Evolutionary conservation across 2,797 vertebrate species (phyloP).

Genomic region (Geotria australis): DNA sequence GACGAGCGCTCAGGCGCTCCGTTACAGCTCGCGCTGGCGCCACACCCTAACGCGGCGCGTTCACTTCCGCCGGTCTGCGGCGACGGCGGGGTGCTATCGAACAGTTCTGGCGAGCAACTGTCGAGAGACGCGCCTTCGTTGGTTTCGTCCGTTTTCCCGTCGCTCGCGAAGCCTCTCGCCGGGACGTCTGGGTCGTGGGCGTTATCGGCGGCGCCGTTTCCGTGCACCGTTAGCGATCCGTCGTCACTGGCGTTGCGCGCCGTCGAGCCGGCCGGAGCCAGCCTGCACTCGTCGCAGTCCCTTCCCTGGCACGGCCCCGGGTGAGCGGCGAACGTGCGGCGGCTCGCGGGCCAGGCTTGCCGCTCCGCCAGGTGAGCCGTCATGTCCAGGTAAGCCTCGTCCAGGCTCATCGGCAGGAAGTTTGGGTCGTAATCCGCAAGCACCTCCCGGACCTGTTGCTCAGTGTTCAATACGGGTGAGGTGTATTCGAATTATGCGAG

Average conservation of each 20-base stretch:
- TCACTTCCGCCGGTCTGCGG: not conserved
- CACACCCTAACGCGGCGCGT: not conserved
- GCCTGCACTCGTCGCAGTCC: not conserved
- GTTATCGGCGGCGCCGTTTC: not conserved
- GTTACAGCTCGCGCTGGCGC: not conserved
- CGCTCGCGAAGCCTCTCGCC: not conserved
- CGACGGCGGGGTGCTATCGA: slow-evolving; percentile 30
- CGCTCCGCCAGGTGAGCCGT: slow-evolving; percentile 23
- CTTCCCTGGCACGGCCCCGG: not conserved
- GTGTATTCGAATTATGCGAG: no score
- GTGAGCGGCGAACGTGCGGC: not conserved
- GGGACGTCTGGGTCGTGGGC: not conserved
- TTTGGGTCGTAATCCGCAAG: slow-evolving; percentile 58
- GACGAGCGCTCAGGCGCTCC: not conserved
- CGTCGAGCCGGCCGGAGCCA: slow-evolving; percentile 1
- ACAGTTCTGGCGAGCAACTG: slow-evolving; percentile 30
- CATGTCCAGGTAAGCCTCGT: slow-evolving; percentile 89
- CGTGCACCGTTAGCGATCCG: not conserved
- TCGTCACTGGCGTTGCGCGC: not conserved
- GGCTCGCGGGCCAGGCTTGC: slow-evolving; percentile 2
- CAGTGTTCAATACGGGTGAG: no score
- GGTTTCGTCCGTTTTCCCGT: not conserved
- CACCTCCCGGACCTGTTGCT: slow-evolving; percentile 40
- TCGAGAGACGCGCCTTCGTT: not conserved
- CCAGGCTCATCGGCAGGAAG: slow-evolving; percentile 65